These are phyloP conservation scores for Diabrotica balteata DNA, from an alignment of 2,888 invertebrate genomes.

Conservation along the genomic window DNA sequence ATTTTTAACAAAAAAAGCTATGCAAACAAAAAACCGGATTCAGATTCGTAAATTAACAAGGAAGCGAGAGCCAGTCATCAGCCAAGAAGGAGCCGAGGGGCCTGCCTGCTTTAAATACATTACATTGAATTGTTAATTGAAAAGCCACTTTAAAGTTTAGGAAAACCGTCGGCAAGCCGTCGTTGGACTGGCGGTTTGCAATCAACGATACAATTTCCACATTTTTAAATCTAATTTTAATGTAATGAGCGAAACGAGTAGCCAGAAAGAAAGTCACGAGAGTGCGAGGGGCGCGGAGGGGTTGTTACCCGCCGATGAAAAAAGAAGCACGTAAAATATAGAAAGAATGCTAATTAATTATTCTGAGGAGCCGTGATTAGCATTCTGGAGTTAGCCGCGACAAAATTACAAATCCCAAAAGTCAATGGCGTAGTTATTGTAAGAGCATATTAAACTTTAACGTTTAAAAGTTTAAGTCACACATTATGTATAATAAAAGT, in stretches of 20 bases:
- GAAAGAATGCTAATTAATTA: slow-evolving; percentile 70
- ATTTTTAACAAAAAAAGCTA: background rate
- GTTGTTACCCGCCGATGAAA: slow-evolving; percentile 50
- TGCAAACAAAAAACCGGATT: slow-evolving; percentile 8
- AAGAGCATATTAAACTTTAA: background rate
- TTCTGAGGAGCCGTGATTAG: slow-evolving; percentile 67
- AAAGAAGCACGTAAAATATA: slow-evolving; percentile 60
- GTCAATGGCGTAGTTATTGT: slow-evolving; percentile 24
- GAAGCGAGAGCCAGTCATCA: slow-evolving; percentile 12
- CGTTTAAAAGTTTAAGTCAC: too few species aligned
- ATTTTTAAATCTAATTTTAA: slow-evolving; percentile 62
- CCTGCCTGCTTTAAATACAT: slow-evolving; percentile 47
- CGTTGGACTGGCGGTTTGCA: slow-evolving; percentile 52
- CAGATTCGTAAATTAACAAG: slow-evolving; percentile 6
- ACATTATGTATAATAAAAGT: too few species aligned
- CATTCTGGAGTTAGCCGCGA: slow-evolving; percentile 55
- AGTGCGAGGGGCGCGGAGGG: slow-evolving; percentile 17
- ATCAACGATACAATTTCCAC: slow-evolving; percentile 63
- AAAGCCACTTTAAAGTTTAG: slow-evolving; percentile 60
- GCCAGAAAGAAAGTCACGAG: slow-evolving; percentile 48
- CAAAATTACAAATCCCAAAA: slow-evolving; percentile 38
- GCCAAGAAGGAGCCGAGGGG: slow-evolving; percentile 11
- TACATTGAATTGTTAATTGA: slow-evolving; percentile 61
- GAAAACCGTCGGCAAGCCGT: slow-evolving; percentile 28
- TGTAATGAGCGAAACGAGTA: slow-evolving; percentile 54